Evolutionary conservation across 2,113 vertebrate genomes (phyloP), one percentile per base, ranked within the genome.

Genomic region (Halichoerus grypus): DNA sequence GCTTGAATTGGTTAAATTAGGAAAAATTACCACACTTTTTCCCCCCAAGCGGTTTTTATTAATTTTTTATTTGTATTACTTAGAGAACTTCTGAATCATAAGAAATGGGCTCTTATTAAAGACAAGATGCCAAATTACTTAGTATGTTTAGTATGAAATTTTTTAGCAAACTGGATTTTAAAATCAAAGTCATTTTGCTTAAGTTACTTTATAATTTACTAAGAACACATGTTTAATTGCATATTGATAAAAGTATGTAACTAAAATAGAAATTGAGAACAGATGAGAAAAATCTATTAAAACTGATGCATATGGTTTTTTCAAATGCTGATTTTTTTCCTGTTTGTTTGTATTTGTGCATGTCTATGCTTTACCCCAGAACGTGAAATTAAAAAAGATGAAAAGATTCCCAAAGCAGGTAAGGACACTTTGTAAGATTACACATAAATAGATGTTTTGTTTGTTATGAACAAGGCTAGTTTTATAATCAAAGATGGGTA

Each of bases 351-450:
- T 80, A 1, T 39, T 1, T 88, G 15, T 84, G 10, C 72, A 4
- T 88, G 5, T 85, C 1, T 90, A 22, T 96, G 7, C 69, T 95
- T 97, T 85, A 83, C 46, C 14, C 74, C 24, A 98, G 92, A 97
- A 88, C 69, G 21, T 96, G 80, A 92, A 65, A 92, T 57, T 1
- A 55, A 98, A 97, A 98, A 88, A 94, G 28, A 95, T 84, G 89
- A 96, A 80, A 98, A 91, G 28, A 76, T 14, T 53, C 19, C 88
- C 84, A 96, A 97, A 95, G 12, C 86, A 98, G 87, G 51, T 97
- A 97, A 89, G 42, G 0, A 1, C 4, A 26, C 1, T 90, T 57
- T 42, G 7, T 55, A n/a, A 88, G 15, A 53, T 74, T 94, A 36
- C 21, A 33, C 14, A 26, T n/a, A 13, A 80, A 39, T 31, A 49